Evolutionary conservation across 2,888 invertebrate genomes (phyloP), one percentile per base, ranked within the genome.

Genomic region (Kryphioiulus occultus): DNA sequence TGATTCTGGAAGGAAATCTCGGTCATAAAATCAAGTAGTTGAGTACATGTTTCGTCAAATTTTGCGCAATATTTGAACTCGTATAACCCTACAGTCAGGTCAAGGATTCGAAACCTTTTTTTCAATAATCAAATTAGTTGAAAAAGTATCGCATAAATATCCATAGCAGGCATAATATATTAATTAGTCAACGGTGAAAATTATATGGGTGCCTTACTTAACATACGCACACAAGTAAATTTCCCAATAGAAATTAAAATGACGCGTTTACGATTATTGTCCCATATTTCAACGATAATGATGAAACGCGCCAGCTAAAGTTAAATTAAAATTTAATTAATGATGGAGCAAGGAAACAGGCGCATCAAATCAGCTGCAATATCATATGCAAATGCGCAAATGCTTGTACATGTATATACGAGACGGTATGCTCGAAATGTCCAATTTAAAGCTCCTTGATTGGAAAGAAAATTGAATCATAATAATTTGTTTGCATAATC

Each of bases 311-410:
- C 26, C 26, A 68, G 68, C 68, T 26, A 68, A 68, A 68, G 68
- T 68, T 68, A 68, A 68, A 68, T 68, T 68, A 68, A 68, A 68
- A 68, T 68, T 68, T 68, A 68, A 68, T 68, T 68, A 68, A 68
- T 68, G 68, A 68, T 0, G 26, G 68, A 68, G 26, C 26, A 26
- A 10, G 26, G 68, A 68, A 26, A 68, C 26, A 26, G 59, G 68
- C 68, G 68, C n/a, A 68, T 68, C 68, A 68, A 12, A 12, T 26
- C 68, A 59, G 10, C 26, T 68, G 2, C 10, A 19, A 68, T 22
- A 59, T 59, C 59, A 5, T 26, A 26, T 12, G 2, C 10, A 39
- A 39, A 5, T 39, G n/a, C n/a, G n/a, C n/a, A n/a, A n/a, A n/a
- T n/a, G n/a, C n/a, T n/a, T n/a, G n/a, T n/a, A n/a, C n/a, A n/a